Evolutionary conservation across 2,113 vertebrate species (phyloP), one percentile per base, ranked within the genome.

Genomic region (Euleptes europaea): DNA sequence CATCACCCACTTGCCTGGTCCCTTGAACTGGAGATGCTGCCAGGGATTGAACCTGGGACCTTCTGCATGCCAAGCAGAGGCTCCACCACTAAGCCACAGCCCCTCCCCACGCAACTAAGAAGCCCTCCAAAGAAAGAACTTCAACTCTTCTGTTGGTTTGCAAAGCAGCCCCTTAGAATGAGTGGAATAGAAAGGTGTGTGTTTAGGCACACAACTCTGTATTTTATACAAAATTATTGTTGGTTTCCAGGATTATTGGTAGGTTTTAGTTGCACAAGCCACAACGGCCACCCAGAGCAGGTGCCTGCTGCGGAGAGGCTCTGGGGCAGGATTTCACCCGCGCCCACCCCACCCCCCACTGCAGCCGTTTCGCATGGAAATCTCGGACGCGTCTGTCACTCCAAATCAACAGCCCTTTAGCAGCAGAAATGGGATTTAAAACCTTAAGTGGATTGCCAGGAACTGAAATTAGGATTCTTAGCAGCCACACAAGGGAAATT

Each of bases 401-500:
- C 80, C 65, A 44, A 7, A 60, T 85, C 51, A 28, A 44, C 63
- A 80, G 69, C 40, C 78, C 42, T 12, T 44, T 83, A 57, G 83
- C 74, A 73, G 44, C 0, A 85, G 78, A 86, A 89, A 84, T 63
- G 82, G 86, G 42, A 79, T 86, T 69, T 11, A 63, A 82, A 72
- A 49, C 81, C 85, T 76, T 80, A 83, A 81, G 31, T 31, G 74
- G 70, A 12, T 69, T 80, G 26, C 35, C 26, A 89, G 80, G 86
- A 63, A 26, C 80, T 90, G 69, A 89, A 1, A 91, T 91, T 85
- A 82, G 67, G 10, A 47, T 88, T 80, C 74, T 86, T 71, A 77
- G 57, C 60, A 81, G 35, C 66, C 73, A 57, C 83, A 86, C 49
- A 84, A 60, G 51, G 12, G 82, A 28, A 73, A 57, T 40, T 9